Percentiles rank a stretch among this genome's conserved stretches.
These are phyloP conservation scores for Ondatra zibethicus DNA, from an alignment of 2,113 vertebrate genomes.

Conservation along the genomic window DNA sequence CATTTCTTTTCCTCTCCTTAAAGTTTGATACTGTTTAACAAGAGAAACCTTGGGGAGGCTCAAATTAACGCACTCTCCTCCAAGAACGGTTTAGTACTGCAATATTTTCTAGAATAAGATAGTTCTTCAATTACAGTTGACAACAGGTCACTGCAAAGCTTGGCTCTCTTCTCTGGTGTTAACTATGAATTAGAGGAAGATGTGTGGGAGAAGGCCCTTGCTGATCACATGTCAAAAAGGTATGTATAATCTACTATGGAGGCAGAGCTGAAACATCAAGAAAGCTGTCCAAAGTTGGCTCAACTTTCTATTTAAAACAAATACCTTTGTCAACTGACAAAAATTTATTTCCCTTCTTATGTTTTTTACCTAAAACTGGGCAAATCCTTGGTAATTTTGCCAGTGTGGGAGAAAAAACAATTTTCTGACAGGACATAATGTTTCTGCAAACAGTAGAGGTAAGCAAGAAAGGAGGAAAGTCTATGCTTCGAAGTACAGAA, in stretches of 20 bases:
- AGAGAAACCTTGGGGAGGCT: neutral
- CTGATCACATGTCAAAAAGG: neutral
- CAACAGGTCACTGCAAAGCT: constrained; percentile 12
- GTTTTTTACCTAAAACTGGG: neutral
- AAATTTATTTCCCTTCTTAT: constrained; percentile 41
- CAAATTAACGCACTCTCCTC: constrained; percentile 36
- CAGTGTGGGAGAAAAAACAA: neutral
- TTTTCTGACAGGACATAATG: neutral
- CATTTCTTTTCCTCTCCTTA: constrained; percentile 63
- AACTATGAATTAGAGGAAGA: neutral
- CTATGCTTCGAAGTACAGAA: neutral
- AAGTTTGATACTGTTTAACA: constrained; percentile 45
- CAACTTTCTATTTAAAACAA: constrained; percentile 40
- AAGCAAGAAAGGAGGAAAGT: neutral
- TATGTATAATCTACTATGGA: constrained; percentile 6
- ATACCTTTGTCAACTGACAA: constrained; percentile 40
- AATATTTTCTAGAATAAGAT: neutral
- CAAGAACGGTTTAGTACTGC: constrained; percentile 44
- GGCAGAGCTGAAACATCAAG: constrained; percentile 31
- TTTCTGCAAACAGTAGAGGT: neutral
- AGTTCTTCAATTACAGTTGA: constrained; percentile 55
- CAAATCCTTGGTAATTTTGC: constrained; percentile 6
- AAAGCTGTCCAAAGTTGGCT: neutral
- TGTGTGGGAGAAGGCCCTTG: neutral
- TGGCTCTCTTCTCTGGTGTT: constrained; percentile 55